Percentiles rank a stretch among this genome's conserved stretches.
Conservation (phyloP, 1,140 invertebrate genomes). For the Drosophila nigrodunni region DNA sequence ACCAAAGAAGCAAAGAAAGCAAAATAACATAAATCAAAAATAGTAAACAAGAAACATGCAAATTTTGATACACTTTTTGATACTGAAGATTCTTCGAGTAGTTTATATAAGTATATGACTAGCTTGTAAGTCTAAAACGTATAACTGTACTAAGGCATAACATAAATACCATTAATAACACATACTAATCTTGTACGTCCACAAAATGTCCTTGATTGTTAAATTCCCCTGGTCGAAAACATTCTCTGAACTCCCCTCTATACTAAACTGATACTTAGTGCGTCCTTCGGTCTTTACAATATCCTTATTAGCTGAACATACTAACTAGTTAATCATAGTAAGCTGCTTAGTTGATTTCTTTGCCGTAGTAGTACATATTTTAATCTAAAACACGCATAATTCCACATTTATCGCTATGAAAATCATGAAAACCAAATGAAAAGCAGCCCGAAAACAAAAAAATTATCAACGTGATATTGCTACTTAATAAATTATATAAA, state of each 20-base stretch:
- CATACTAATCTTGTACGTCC: slow-evolving; percentile 54
- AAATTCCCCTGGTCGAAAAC: slow-evolving; percentile 3
- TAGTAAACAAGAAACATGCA: slow-evolving; percentile 18
- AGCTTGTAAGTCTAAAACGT: slow-evolving; percentile 52
- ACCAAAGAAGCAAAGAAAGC: slow-evolving; percentile 43
- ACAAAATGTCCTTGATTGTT: slow-evolving; percentile 21
- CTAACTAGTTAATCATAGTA: slow-evolving; percentile 58
- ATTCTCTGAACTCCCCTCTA: neutral
- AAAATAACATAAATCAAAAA: slow-evolving; percentile 39
- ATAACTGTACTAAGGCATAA: slow-evolving; percentile 41
- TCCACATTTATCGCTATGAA: slow-evolving; percentile 54
- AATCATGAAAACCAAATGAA: slow-evolving; percentile 16
- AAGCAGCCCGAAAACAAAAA: slow-evolving; percentile 33
- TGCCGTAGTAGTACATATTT: slow-evolving; percentile 49
- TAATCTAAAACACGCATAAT: slow-evolving; percentile 23
- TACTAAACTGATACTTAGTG: slow-evolving; percentile 7
- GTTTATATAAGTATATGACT: slow-evolving; percentile 50
- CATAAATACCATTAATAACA: slow-evolving; percentile 32
- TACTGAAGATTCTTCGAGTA: slow-evolving; percentile 27
- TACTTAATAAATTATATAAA: slow-evolving; percentile 69
- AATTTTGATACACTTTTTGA: slow-evolving; percentile 71
- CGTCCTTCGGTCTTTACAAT: slow-evolving; percentile 22
- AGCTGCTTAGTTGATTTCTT: slow-evolving; percentile 69
- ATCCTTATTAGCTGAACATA: slow-evolving; percentile 26
- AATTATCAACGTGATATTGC: slow-evolving; percentile 81